Evolutionary conservation across 2,888 invertebrate genomes (phyloP), one percentile per base, ranked within the genome.

Genomic region (Fragum sueziense): DNA sequence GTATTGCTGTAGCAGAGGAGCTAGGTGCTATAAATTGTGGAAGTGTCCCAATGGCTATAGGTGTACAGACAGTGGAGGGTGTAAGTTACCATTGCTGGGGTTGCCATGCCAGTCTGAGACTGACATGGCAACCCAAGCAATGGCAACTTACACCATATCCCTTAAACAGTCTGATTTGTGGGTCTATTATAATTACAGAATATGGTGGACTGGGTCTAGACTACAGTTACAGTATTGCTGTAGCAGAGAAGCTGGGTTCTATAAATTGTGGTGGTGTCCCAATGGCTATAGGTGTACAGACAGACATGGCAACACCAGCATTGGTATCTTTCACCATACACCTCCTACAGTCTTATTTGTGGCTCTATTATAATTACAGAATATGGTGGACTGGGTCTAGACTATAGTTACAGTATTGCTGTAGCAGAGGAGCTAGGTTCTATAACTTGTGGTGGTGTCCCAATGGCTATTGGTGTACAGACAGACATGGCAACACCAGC

Each of bases 401-500:
- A 94, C 88, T 95, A 93, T 89, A 93, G 94, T 29, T 95, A 94
- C 90, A 93, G 93, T 73, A 89, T 94, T 20, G 95, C 95, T 2
- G 91, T 94, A 34, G 92, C 94, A 27, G 95, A 95, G 88, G 94
- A 94, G 80, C 86, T 95, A 71, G 94, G 94, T 17, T 86, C 88
- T 72, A 93, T 95, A 67, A 92, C 93, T 79, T 94, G 94, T 91
- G 94, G 94, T 4, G 94, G 93, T 2, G 90, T 95, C 68, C 94
- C 94, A 22, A 94, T 94, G 94, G 70, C 94, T 0, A 90, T 93
- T 31, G 92, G 93, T 7, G 94, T 94, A 7, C 95, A 95, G 89
- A 94, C 94, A 6, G 94, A 95, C 84, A 94, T 95, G 94, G 92
- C 94, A 4, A 94, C 94, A 27, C 95, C 95, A 27, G 94, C 95